Conservation (phyloP, 2,797 vertebrate species). For the Glossophaga mutica region DNA sequence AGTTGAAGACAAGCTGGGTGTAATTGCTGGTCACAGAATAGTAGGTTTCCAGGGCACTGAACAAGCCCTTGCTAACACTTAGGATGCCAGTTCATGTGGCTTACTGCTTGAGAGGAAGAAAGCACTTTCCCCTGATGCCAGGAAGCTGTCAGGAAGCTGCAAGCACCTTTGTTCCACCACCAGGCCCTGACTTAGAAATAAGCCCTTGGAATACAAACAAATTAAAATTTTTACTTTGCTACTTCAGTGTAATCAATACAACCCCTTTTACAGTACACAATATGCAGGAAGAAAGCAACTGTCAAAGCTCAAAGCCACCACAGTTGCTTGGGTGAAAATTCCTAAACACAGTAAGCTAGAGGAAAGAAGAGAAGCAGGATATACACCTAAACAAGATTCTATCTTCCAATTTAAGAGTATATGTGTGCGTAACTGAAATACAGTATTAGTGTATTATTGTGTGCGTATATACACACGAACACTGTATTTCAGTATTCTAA, state of each 20-base stretch:
- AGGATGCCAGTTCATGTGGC: neutral
- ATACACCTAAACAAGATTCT: neutral
- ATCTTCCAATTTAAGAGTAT: neutral
- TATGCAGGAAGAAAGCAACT: neutral
- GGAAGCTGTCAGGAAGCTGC: neutral
- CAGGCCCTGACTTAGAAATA: neutral
- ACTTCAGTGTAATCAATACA: neutral
- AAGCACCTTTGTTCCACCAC: neutral
- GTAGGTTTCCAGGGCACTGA: neutral
- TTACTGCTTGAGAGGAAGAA: neutral
- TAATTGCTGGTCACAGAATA: neutral
- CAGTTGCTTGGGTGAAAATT: neutral
- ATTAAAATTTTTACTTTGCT: conserved; percentile 8
- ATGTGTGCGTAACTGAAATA: neutral
- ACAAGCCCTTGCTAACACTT: neutral
- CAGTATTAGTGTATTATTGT: neutral
- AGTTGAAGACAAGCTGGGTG: neutral
- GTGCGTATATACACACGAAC: neutral
- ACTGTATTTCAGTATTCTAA: neutral
- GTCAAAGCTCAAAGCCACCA: neutral
- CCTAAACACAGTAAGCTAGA: neutral
- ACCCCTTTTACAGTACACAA: neutral
- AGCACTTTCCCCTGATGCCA: neutral
- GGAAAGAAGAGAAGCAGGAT: neutral
- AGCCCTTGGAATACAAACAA: neutral